phyloP scores from a whole-genome alignment of 2,797 vertebrate species.

The Eulemur coronatus region DNA sequence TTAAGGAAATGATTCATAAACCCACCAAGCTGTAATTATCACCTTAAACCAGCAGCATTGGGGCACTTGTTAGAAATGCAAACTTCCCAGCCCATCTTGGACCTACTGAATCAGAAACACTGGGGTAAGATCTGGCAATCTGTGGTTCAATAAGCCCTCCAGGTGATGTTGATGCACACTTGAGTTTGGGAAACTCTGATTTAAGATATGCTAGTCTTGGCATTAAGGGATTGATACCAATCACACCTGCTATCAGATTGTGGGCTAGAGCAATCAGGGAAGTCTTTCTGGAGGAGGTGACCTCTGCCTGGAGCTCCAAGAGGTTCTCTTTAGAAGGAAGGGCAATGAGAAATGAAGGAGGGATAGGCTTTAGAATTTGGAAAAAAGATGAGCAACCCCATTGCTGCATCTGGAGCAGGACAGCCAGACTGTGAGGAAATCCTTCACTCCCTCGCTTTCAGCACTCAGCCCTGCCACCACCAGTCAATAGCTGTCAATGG shows the following conservation, averaged over 20 bases:
- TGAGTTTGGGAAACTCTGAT: background rate
- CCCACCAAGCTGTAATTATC: background rate
- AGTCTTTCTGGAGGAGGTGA: background rate
- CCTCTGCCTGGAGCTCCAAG: background rate
- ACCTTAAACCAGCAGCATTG: background rate
- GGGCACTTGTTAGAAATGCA: background rate
- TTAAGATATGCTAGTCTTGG: background rate
- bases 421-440: background rate
- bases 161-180: background rate
- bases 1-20: background rate
- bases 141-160: background rate
- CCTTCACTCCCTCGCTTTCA: constrained; percentile 17
- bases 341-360: background rate
- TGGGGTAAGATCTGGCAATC: background rate
- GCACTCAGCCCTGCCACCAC: background rate
- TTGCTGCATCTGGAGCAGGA: background rate
- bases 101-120: background rate
- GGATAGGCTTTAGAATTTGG: background rate
- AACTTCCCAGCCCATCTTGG: background rate
- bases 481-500: constrained; percentile 61
- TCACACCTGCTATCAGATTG: background rate
- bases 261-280: background rate
- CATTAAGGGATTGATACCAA: background rate
- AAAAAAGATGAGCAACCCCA: background rate
- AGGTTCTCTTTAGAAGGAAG: background rate